Percentiles rank a stretch among this genome's conserved stretches.
Evolutionary conservation across 2,888 invertebrate species (phyloP).

Genomic region (Campoletis raptor): DNA sequence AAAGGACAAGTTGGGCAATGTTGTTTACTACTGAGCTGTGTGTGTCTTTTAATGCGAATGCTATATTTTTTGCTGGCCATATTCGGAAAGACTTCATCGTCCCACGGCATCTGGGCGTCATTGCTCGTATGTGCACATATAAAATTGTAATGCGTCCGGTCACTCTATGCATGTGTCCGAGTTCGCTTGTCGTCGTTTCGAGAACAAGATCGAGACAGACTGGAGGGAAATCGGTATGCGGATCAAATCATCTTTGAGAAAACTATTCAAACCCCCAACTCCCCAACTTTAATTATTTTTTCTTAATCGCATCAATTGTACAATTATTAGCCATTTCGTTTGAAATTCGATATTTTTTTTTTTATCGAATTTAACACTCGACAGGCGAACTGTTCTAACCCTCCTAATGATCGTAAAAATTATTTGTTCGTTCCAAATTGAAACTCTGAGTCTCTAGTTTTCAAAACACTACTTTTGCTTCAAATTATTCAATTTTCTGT

Average conservation of each 20-base stretch:
- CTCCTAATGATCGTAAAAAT: too few relatives aligned
- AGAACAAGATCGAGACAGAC: slow-evolving; percentile 15
- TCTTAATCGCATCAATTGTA: not conserved
- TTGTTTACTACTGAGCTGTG: slow-evolving; percentile 48
- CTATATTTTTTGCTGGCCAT: slow-evolving; percentile 82
- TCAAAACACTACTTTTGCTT: not conserved
- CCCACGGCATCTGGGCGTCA: slow-evolving; percentile 86
- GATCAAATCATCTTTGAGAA: slow-evolving; percentile 32
- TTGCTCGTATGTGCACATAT: slow-evolving; percentile 73
- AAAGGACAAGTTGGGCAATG: slow-evolving; percentile 58
- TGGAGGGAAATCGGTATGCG: slow-evolving; percentile 16
- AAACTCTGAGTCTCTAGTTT: not conserved
- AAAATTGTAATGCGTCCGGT: slow-evolving; percentile 58
- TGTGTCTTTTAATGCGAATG: slow-evolving; percentile 45
- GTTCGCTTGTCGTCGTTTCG: not conserved
- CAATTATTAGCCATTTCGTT: not conserved
- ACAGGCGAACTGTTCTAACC: too few relatives aligned
- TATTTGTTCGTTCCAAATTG: too few relatives aligned
- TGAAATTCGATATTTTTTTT: not conserved
- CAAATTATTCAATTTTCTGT: not conserved
- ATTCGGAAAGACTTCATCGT: slow-evolving; percentile 86
- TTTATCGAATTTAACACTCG: not conserved
- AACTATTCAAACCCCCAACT: slow-evolving; percentile 23
- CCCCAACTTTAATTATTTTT: too few relatives aligned
- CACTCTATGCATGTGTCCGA: not conserved